phyloP scores from a whole-genome alignment of 1,140 invertebrate genomes.

The Caerostris darwini region DNA sequence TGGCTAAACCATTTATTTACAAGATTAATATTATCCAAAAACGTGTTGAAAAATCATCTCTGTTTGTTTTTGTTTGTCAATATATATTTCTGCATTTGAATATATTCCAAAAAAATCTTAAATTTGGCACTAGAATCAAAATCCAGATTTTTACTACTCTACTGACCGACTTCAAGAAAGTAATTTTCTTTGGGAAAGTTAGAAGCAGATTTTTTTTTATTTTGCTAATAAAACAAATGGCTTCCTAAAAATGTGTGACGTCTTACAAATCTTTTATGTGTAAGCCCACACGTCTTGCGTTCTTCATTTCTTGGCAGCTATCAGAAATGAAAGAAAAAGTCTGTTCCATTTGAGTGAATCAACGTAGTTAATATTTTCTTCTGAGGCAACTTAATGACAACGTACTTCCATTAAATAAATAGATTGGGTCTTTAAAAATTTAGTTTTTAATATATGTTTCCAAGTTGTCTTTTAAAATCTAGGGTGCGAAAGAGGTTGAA shows the following conservation, averaged over 20 bases:
- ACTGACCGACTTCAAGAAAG: neutral
- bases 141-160: neutral
- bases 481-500: too few relatives aligned
- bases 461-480: too few relatives aligned
- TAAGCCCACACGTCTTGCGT: neutral
- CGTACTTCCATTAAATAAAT: neutral
- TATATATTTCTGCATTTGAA: neutral
- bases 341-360: constrained; percentile 7
- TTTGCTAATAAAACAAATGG: neutral
- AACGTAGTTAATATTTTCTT: neutral
- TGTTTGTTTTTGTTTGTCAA: too few relatives aligned
- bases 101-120: neutral
- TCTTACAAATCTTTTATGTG: neutral
- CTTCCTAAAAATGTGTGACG: neutral
- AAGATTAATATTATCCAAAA: too few relatives aligned
- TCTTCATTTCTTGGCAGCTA: neutral
- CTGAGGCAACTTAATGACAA: neutral
- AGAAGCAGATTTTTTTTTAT: neutral
- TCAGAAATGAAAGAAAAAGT: neutral
- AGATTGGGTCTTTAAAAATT: too few relatives aligned
- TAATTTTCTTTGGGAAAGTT: neutral
- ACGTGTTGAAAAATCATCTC: too few relatives aligned
- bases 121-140: neutral
- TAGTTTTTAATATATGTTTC: too few relatives aligned
- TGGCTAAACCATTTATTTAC: too few relatives aligned